Evolutionary conservation across 2,113 vertebrate species (phyloP).

Genomic region (Lepisosteus osseus): DNA sequence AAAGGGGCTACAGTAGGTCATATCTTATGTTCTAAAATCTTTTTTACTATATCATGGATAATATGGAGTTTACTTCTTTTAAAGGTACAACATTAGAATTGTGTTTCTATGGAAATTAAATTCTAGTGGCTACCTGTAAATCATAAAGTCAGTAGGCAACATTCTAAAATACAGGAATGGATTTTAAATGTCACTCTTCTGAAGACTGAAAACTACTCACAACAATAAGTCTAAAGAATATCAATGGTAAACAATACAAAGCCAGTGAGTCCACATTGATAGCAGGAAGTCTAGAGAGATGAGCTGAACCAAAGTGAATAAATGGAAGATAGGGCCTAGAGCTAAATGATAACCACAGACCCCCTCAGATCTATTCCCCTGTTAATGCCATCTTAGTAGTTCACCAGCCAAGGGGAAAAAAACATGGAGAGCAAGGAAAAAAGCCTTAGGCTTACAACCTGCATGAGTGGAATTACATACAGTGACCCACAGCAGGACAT

Average conservation of each 20-base stretch:
- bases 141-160: background rate
- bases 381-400: background rate
- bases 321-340: background rate
- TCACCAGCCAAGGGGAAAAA: background rate
- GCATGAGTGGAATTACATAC: background rate
- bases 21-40: too few relatives aligned
- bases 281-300: background rate
- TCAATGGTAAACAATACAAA: background rate
- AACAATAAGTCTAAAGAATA: too few relatives aligned
- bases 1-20: too few relatives aligned
- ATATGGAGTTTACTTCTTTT: too few relatives aligned
- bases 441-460: background rate
- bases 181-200: background rate
- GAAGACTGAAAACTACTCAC: background rate
- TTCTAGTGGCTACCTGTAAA: too few relatives aligned
- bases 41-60: too few relatives aligned
- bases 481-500: background rate
- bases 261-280: background rate
- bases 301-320: background rate
- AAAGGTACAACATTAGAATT: too few relatives aligned
- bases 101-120: too few relatives aligned
- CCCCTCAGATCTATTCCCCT: background rate
- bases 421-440: background rate
- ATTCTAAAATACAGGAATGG: conserved; percentile 1
- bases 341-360: background rate